Conservation (phyloP, 2,797 vertebrate species). For the Etheostoma perlongum region DNA sequence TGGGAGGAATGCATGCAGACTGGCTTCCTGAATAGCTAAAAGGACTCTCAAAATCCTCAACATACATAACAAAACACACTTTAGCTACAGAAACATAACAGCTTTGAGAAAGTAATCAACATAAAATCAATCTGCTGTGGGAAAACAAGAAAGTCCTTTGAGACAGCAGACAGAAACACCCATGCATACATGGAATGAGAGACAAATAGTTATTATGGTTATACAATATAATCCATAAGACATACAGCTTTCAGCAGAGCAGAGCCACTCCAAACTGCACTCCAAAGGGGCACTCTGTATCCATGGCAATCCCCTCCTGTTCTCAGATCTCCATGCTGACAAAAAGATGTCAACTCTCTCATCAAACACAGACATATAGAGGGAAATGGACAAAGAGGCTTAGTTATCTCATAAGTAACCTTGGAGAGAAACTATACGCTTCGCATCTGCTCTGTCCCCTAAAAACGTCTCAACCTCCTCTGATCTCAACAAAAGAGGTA, state of each 20-base stretch:
- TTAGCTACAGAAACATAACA: conserved; percentile 51
- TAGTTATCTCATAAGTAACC: conserved; percentile 66
- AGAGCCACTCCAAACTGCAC: conserved; percentile 44
- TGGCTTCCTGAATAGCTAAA: conserved; percentile 59
- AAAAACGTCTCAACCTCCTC: conserved; percentile 54
- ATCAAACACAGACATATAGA: conserved; percentile 61
- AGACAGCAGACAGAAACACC: conserved; percentile 31
- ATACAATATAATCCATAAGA: conserved; percentile 12
- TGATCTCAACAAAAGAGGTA: conserved; percentile 74
- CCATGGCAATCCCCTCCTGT: conserved; percentile 66
- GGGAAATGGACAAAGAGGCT: conserved; percentile 39
- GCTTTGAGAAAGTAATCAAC: conserved; percentile 57
- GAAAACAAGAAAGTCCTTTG: conserved; percentile 43
- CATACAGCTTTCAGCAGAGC: conserved; percentile 41
- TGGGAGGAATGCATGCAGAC: conserved; percentile 63
- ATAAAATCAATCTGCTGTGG: conserved; percentile 57
- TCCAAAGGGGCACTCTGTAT: conserved; percentile 62
- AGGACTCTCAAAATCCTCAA: conserved; percentile 58
- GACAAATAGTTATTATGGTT: conserved; percentile 50
- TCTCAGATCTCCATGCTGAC: conserved; percentile 64
- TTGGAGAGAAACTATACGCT: conserved; percentile 72
- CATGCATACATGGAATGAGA: conserved; percentile 31
- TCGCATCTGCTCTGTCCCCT: conserved; percentile 65
- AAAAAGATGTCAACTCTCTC: conserved; percentile 72
- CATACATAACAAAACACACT: conserved; percentile 56